Base-by-base conservation (phyloP, 2,888 invertebrate species). In the Diplazon laetatorius region DNA sequence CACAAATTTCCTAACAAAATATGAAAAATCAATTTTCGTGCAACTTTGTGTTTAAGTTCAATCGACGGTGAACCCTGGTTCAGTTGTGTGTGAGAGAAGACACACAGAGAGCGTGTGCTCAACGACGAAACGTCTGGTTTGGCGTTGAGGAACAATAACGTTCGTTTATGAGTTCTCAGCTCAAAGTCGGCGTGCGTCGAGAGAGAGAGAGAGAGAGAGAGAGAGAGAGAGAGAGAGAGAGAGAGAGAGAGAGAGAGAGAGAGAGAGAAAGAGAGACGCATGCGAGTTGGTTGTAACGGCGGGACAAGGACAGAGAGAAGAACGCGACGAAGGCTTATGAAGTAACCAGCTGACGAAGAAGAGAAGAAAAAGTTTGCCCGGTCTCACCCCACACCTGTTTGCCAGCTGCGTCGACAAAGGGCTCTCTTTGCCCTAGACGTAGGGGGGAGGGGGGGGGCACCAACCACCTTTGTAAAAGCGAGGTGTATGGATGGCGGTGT, bases 381-480 rank as follows among this genome's bases (percentile, higher is more conserved):
- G 72, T 50, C 48, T 76, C 55, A 78, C 83, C 75, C 84, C 84
- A 85, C 90, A 89, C 90, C 89, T 90, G 90, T 90, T 89, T 84
- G 66, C 86, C 90, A 90, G 89, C 89, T 89, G 89, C 87, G 76
- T 69, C 85, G 85, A 88, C 86, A 88, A 89, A 84, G 85, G 82
- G 83, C 84, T n/a, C 82, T 75, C 80, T 85, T 82, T 83, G 71
- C 79, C 81, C 74, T 80, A 80, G 77, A 82, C 76, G 75, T n/a
- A n/a, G 70, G 78, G 79, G 83, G 73, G 71, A 71, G 70, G 18
- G 39, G 16, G 71, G 68, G 70, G 18, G 39, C 12, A 35, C 50
- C 22, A 63, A 46, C 30, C 52, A 63, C 77, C 52, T 63, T 62
- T 70, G 48, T 70, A 22, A 50, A 20, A 25, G 35, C 16, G 39